Evolutionary conservation across 2,888 invertebrate species (phyloP), one percentile per base, ranked within the genome.

Genomic region (Euzetes globulus): DNA sequence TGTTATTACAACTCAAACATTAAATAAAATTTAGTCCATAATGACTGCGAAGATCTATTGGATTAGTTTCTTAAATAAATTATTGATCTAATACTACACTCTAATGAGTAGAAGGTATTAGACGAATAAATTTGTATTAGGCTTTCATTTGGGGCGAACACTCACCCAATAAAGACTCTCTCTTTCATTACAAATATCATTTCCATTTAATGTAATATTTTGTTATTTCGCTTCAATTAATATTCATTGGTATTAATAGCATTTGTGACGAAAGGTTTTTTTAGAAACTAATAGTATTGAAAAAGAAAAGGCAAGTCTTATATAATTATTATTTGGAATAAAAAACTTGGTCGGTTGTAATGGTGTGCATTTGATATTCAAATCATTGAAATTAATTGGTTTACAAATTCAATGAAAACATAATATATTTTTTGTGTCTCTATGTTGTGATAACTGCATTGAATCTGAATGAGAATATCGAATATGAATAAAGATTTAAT

Each of bases 1-100:
- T 68, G 37, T 68, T 68, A 68, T 68, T 68, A 68, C 6, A 19
- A n/a, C 19, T 68, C 45, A 68, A 41, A 68, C 22, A 68, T 68
- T 68, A 41, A 68, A 41, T 41, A 41, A 68, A 41, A 68, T 68
- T 68, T 68, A 68, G 22, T 68, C 22, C 68, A 33, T 41, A 68
- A 41, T 68, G 41, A 41, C 41, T 68, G 22, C 27, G 27, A 29
- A 11, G 22, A 29, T 63, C 19, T 29, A 58, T 63, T 63, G 68
- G 68, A 68, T 68, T 68, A 41, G 68, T 41, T 41, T 37, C 37
- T 68, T 29, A 68, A 22, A 68, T 41, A 37, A 68, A 41, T 19
- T 68, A 68, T 68, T 68, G 22, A 68, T 68, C 41, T 22, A 25
- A 13, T 33, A 60, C 22, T 60, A 13, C 60, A 25, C 25, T 22